Base-by-base conservation (phyloP, 2,113 vertebrate species). In the Crocuta crocuta region DNA sequence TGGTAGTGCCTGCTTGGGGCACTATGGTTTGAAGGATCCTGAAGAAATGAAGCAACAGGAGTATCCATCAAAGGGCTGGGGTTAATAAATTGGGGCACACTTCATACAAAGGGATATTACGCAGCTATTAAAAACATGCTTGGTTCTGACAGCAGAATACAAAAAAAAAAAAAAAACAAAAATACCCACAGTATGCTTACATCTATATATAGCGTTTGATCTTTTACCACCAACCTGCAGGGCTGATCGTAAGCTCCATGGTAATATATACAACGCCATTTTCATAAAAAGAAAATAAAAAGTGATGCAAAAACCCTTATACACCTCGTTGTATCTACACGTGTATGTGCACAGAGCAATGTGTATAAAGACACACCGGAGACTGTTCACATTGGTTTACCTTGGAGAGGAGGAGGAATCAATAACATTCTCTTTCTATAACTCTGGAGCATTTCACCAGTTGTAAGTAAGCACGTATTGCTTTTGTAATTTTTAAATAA, bases 401-500 rank as follows among this genome's bases (percentile, higher is more conserved):
- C 45, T 45, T 53, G 35, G 43, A 33, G 50, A 93, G 28, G 50
- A 28, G 31, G 45, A 58, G 10, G 24, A 87, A 94, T 92, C 87
- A 94, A 17, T 82, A 81, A 90, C 50, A 81, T 1, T 82, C 7
- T 66, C 55, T 89, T 85, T 45, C 81, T 66, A n/a, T 68, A 53
- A 96, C 28, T 95, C 76, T 92, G 65, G 80, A 93, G 48, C 89
- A 85, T 70, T 95, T 94, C 76, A 65, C 35, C 91, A 93, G 66
- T 39, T 93, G 16, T 11, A 96, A 89, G 28, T 78, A 39, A 78
- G 85, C 50, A 91, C 21, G 43, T 7, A 61, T 24, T 76, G 45
- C 78, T 93, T 96, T n/a, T 79, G 45, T 76, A 61, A 76, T 68
- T 94, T 95, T 81, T 66, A 39, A 93, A 58, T 3, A 90, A 89